Evolutionary conservation across 1,140 invertebrate species (phyloP).

Genomic region (Carcinoscorpius rotundicauda): DNA sequence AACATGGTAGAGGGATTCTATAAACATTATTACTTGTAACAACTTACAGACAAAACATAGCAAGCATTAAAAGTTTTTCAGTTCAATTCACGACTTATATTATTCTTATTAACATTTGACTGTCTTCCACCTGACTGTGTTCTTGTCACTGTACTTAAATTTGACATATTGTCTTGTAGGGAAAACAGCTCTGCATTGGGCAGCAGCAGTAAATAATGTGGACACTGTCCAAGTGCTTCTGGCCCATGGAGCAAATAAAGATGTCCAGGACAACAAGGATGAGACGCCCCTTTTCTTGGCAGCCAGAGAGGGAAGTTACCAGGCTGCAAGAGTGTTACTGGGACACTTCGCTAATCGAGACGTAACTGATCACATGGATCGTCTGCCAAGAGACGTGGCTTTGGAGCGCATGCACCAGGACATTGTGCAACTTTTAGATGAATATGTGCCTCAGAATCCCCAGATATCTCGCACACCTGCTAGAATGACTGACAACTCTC

Average conservation of each 20-base stretch:
- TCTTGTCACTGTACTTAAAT: neutral
- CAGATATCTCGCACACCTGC: conserved; percentile 45
- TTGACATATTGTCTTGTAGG: neutral
- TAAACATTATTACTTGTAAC: too few relatives aligned
- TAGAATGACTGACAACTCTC: conserved; percentile 52
- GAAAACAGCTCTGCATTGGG: conserved; percentile 94
- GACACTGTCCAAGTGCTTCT: conserved; percentile 86
- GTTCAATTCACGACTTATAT: neutral
- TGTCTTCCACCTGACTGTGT: too few relatives aligned
- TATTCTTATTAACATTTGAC: neutral
- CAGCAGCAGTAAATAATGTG: conserved; percentile 87
- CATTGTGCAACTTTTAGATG: conserved; percentile 83
- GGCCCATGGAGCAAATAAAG: conserved; percentile 82
- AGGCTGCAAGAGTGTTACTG: conserved; percentile 77
- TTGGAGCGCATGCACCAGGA: conserved; percentile 82
- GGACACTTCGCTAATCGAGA: conserved; percentile 89
- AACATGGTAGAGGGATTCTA: too few relatives aligned
- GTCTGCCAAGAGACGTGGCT: conserved; percentile 82
- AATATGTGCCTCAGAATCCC: conserved; percentile 65
- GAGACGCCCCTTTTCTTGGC: conserved; percentile 92
- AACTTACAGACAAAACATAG: too few relatives aligned
- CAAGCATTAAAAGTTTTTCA: neutral
- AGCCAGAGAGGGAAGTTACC: conserved; percentile 82
- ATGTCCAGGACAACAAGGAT: conserved; percentile 93
- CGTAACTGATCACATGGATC: conserved; percentile 96